Base-by-base conservation (phyloP, 2,888 invertebrate species). In the Zaprionus lineosus region DNA sequence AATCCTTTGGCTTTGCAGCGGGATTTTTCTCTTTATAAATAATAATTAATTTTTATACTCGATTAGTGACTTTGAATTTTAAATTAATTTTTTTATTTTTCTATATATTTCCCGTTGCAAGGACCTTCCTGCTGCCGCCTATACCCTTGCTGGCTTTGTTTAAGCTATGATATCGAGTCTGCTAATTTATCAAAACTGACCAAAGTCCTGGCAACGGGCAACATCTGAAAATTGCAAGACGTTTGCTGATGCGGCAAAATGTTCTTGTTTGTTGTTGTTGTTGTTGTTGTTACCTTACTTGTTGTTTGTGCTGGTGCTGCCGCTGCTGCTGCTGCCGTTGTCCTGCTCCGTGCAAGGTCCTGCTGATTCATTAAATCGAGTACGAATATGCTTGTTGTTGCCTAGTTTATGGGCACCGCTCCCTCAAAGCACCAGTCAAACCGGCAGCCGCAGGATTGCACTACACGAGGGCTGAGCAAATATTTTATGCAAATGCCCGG, bases 401-500 rank as follows among this genome's bases (percentile, higher is more conserved):
- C 74, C 78, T 79, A 83, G 78, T 83, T 78, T 78, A 78, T 83
- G 81, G 77, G 64, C 83, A 79, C 58, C 58, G 60, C 50, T n/a
- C 64, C 37, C 59, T 78, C 79, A 82, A 77, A 78, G 83, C 75
- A 61, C 2, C n/a, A 24, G 41, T 60, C 69, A 69, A 70, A 44
- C 63, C 56, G 70, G 63, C 65, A 67, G 71, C 58, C 58, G 60
- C 50, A 65, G 56, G 76, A 65, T 63, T 78, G 78, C 74, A 74
- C 79, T 73, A 79, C 67, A 69, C 84, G 81, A 76, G 84, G 76
- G 84, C 83, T 87, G 79, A 72, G 85, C 82, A 88, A 88, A 87
- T 88, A 87, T 88, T 86, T 87, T 86, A 84, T 86, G 88, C 85
- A 88, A 86, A 86, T 86, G 86, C 78, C 78, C 67, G 60, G 70